A percentile compares a stretch with the other conserved stretches of the same genome.
Conservation (phyloP, 2,888 invertebrate species). For the Himalopsyche japonica region DNA sequence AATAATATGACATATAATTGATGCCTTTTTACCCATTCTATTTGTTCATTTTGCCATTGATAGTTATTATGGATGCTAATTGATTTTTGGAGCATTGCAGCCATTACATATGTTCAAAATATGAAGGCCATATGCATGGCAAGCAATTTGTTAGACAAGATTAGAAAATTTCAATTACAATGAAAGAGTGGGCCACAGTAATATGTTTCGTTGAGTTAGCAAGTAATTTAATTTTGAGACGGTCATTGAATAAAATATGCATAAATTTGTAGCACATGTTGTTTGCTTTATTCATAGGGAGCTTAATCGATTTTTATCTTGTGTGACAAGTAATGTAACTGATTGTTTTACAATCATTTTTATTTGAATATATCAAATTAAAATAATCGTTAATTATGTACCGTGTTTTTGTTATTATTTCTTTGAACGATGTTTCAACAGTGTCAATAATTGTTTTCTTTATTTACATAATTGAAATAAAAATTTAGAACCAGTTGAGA, state of each 20-base stretch:
- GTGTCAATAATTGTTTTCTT: too few species aligned
- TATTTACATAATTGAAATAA: too few species aligned
- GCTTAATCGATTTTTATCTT: neutral
- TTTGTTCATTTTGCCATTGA: neutral
- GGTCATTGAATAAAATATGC: neutral
- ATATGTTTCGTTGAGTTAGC: neutral
- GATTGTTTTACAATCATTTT: too few species aligned
- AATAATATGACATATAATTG: neutral
- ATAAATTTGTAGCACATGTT: neutral
- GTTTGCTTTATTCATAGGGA: neutral
- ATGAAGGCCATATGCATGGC: neutral
- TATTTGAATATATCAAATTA: too few species aligned
- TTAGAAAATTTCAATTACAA: neutral
- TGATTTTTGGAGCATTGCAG: neutral
- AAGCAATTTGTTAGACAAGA: neutral
- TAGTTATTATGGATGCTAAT: neutral
- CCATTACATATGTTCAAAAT: neutral
- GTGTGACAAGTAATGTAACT: neutral
- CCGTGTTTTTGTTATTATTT: too few species aligned
- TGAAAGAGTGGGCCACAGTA: neutral
- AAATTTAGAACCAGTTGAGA: too few species aligned
- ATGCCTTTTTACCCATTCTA: neutral
- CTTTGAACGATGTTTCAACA: too few species aligned
- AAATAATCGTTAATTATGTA: too few species aligned
- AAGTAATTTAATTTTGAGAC: neutral